Conservation (phyloP, 2,113 vertebrate genomes). For the Brachypteracias leptosomus region DNA sequence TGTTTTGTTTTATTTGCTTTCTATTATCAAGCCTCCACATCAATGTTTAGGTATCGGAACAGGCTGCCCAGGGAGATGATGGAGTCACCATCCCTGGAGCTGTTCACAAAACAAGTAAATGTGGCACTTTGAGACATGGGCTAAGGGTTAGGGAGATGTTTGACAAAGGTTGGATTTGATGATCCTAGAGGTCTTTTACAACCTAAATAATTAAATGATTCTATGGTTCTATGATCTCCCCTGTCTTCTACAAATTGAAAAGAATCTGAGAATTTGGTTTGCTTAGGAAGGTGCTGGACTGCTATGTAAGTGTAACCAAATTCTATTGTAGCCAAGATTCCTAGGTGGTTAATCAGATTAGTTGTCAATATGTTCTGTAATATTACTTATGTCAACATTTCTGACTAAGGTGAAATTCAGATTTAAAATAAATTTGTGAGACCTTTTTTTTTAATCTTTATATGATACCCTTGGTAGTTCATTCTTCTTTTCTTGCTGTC, state of each 20-base stretch:
- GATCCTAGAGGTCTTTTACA: too few relatives aligned
- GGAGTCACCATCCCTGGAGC: too few relatives aligned
- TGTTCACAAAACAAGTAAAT: too few relatives aligned
- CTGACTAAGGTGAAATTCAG: background rate
- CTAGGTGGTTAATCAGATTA: background rate
- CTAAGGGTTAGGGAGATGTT: too few relatives aligned
- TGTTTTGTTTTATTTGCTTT: background rate
- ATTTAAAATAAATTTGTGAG: background rate
- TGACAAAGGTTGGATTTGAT: too few relatives aligned
- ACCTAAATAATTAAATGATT: too few relatives aligned
- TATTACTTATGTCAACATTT: background rate
- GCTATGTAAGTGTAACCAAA: background rate
- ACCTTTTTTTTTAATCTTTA: background rate
- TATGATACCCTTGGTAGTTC: background rate
- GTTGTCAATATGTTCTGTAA: background rate
- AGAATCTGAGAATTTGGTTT: background rate
- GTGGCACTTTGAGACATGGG: too few relatives aligned
- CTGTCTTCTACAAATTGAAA: background rate
- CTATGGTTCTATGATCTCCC: too few relatives aligned
- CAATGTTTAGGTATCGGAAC: too few relatives aligned
- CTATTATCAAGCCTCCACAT: background rate
- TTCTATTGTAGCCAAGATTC: background rate
- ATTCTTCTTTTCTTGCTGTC: background rate
- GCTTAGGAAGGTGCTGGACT: accelerated
- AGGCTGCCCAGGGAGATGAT: too few relatives aligned